Percentiles rank a stretch among this genome's conserved stretches.
These are phyloP conservation scores for Phocoena phocoena DNA, from an alignment of 2,113 vertebrate genomes.

Conservation along the genomic window DNA sequence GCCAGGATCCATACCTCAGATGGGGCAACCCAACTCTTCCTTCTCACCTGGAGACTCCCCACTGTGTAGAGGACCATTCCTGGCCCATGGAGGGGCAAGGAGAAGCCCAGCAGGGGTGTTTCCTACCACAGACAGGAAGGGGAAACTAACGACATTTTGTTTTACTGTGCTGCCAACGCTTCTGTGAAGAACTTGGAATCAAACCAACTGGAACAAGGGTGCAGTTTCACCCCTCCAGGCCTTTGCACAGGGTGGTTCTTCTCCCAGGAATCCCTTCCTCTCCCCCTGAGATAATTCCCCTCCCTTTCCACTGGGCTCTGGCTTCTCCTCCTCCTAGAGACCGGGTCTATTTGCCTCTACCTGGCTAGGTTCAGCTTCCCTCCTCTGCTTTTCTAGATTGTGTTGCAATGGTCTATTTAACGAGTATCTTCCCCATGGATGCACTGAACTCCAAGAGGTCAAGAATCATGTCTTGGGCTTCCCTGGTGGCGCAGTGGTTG, in stretches of 20 bases:
- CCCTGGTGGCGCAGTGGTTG: no score
- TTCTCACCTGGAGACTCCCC: background rate
- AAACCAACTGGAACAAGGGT: background rate
- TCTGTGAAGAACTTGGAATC: background rate
- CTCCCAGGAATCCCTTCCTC: background rate
- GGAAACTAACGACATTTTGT: background rate
- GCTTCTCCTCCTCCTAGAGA: background rate
- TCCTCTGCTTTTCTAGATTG: background rate
- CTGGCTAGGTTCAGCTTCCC: background rate
- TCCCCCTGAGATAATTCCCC: accelerated
- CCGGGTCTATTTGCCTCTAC: background rate
- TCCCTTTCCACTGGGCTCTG: background rate
- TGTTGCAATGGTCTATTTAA: background rate
- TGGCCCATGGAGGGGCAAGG: background rate
- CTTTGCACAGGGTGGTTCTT: no score
- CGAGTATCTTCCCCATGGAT: accelerated
- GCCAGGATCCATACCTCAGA: background rate
- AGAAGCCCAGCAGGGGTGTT: background rate
- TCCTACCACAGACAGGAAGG: background rate
- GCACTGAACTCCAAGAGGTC: background rate
- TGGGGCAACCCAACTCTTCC: background rate
- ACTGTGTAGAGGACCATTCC: background rate
- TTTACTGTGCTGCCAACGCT: background rate
- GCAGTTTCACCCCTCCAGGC: no score
- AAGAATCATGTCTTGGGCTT: background rate